A percentile compares a stretch with the other conserved stretches of the same genome.
Evolutionary conservation across 2,888 invertebrate species (phyloP).

Genomic region (Geotrupes spiniger): DNA sequence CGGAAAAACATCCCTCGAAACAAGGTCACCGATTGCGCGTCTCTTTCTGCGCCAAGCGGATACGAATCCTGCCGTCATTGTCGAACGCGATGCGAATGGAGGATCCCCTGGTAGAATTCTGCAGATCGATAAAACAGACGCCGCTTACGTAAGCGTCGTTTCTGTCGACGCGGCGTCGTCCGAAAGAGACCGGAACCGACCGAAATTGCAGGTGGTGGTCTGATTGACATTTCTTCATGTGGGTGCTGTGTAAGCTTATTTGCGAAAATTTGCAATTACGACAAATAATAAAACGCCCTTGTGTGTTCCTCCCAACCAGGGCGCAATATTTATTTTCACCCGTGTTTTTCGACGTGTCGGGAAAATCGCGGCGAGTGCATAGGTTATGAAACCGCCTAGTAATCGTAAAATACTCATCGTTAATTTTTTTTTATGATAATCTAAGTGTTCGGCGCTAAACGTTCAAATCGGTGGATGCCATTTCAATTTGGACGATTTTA

Average conservation of each 20-base stretch:
- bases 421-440: too few species aligned
- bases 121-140: slow-evolving; percentile 51
- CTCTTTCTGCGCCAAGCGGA: slow-evolving; percentile 25
- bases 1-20: slow-evolving; percentile 45
- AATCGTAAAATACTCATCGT: too few species aligned
- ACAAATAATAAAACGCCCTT: not conserved
- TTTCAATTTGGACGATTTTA: too few species aligned
- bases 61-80: slow-evolving; percentile 8
- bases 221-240: slow-evolving; percentile 51
- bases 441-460: too few species aligned
- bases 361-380: not conserved
- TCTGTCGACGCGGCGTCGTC: slow-evolving; percentile 43
- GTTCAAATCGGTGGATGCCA: too few species aligned
- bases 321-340: too few species aligned
- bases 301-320: too few species aligned
- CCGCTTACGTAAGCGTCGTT: slow-evolving; percentile 49
- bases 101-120: slow-evolving; percentile 12
- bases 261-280: slow-evolving; percentile 27
- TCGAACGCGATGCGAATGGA: slow-evolving; percentile 12
- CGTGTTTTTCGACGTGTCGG: too few species aligned
- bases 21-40: slow-evolving; percentile 39
- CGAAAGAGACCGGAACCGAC: slow-evolving; percentile 43
- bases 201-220: slow-evolving; percentile 50
- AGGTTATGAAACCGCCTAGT: slow-evolving; percentile 3
- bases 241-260: slow-evolving; percentile 39